These are phyloP conservation scores for Ramphastos sulfuratus DNA, from an alignment of 2,113 vertebrate species.

Conservation along the genomic window DNA sequence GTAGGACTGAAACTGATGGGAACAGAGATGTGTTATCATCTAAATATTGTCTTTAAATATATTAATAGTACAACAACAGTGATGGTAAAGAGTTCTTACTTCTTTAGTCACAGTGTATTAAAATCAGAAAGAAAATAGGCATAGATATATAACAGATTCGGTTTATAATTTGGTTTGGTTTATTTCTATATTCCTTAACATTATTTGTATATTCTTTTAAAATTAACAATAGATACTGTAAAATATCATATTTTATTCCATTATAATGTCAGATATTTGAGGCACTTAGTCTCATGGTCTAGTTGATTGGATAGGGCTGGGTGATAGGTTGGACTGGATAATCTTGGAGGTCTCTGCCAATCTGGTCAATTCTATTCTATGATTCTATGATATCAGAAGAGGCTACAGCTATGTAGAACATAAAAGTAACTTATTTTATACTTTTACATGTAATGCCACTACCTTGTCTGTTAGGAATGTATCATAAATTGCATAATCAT, in stretches of 20 bases:
- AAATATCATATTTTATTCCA: neutral
- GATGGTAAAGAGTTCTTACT: neutral
- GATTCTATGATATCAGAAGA: neutral
- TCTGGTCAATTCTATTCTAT: too few relatives aligned
- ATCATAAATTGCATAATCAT: constrained; percentile 6
- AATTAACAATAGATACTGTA: neutral
- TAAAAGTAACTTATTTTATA: neutral
- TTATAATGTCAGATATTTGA: neutral
- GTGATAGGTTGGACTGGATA: too few relatives aligned
- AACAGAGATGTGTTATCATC: neutral
- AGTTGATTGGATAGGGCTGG: too few relatives aligned
- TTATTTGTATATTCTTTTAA: neutral
- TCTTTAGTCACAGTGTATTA: neutral
- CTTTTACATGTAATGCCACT: neutral
- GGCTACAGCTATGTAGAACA: neutral
- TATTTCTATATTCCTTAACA: neutral
- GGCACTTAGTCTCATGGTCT: too few relatives aligned
- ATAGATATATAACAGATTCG: neutral
- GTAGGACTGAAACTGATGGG: neutral
- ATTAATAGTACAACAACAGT: neutral
- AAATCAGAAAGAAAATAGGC: neutral
- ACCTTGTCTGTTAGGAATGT: neutral
- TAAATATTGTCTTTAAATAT: neutral
- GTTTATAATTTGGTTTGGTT: neutral
- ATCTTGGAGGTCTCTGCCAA: too few relatives aligned